These are phyloP conservation scores for Camptogramma bilineatum DNA, from an alignment of 2,888 invertebrate genomes.

Conservation along the genomic window DNA sequence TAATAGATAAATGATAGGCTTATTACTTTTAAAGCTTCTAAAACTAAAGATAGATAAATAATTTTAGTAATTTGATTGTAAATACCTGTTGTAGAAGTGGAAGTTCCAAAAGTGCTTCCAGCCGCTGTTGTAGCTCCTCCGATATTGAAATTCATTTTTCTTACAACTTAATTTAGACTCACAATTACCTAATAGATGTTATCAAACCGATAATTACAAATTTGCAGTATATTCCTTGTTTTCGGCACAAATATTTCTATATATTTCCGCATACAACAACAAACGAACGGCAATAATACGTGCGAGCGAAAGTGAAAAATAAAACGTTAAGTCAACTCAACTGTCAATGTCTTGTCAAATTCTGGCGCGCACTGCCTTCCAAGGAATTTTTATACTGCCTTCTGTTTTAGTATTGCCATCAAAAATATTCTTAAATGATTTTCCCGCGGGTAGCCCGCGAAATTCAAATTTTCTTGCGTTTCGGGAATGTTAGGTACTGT, in stretches of 20 bases:
- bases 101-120: conserved; percentile 67
- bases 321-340: conserved; percentile 8
- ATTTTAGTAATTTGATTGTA: background rate
- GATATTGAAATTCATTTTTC: conserved; percentile 69
- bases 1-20: no score
- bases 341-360: conserved; percentile 14
- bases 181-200: background rate
- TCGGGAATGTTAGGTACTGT: no score
- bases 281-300: background rate
- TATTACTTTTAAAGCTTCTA: no score
- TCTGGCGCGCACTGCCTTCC: conserved; percentile 2
- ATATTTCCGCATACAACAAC: conserved; percentile 5
- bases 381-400: no score
- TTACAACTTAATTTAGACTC: background rate
- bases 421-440: background rate
- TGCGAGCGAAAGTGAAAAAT: background rate
- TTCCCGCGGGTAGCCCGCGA: no score
- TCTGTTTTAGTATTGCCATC: conserved; percentile 6
- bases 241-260: background rate
- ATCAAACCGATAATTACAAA: background rate
- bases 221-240: background rate
- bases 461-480: no score
- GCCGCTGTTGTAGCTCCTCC: conserved; percentile 66
- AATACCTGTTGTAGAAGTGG: conserved; percentile 67
- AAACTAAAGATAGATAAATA: background rate